Conservation (phyloP, 2,797 vertebrate genomes). For the Micropoecilia bifurca region DNA sequence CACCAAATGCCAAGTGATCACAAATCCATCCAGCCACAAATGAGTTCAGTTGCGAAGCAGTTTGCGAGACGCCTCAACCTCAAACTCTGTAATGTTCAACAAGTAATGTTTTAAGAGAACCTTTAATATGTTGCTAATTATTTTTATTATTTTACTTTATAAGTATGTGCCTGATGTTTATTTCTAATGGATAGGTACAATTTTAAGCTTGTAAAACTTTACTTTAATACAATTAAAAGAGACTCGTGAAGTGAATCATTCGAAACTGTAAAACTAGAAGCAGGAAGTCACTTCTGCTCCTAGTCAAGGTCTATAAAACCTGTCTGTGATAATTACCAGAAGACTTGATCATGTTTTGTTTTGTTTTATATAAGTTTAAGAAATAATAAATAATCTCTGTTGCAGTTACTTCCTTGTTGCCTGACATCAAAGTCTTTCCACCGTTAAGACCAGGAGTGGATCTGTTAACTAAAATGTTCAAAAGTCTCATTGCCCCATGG, state of each 20-base stretch:
- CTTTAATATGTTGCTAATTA: not conserved
- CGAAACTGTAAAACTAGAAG: not conserved
- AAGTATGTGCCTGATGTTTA: not conserved
- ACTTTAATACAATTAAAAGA: not conserved
- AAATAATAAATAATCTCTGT: too few species aligned
- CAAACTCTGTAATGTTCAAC: not conserved
- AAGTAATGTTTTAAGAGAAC: not conserved
- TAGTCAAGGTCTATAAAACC: not conserved
- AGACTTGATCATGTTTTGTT: not conserved
- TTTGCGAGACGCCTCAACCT: not conserved
- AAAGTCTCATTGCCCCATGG: not conserved
- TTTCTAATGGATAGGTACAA: not conserved
- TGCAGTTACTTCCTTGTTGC: too few species aligned
- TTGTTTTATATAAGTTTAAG: not conserved
- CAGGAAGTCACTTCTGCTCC: not conserved
- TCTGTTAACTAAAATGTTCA: not conserved
- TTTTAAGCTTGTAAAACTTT: not conserved
- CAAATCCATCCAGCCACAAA: not conserved
- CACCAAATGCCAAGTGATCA: constrained; percentile 7
- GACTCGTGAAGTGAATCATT: not conserved
- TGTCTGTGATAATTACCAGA: not conserved
- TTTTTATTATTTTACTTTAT: too few species aligned
- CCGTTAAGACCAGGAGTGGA: not conserved
- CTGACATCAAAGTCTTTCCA: not conserved
- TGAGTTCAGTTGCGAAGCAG: not conserved